Evolutionary conservation across 2,888 invertebrate species (phyloP).

Genomic region (Scaptomyza tumidula): DNA sequence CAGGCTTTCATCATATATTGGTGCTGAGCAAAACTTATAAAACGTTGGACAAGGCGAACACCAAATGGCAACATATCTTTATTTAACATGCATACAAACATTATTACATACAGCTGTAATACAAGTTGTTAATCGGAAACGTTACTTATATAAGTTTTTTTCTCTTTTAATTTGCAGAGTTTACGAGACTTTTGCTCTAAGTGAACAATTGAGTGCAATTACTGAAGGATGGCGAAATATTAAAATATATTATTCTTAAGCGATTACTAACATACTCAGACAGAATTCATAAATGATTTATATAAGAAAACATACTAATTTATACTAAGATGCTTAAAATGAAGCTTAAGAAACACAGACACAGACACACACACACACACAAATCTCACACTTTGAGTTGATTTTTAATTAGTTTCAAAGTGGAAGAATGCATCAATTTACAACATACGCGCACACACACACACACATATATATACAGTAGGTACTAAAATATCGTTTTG

Average conservation of each 20-base stretch:
- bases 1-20: conserved; percentile 31
- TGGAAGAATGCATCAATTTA: conserved; percentile 8
- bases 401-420: conserved; percentile 8
- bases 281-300: conserved; percentile 66
- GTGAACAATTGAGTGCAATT: conserved; percentile 31
- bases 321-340: conserved; percentile 29
- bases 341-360: conserved; percentile 35
- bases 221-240: conserved; percentile 34
- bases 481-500: conserved; percentile 63
- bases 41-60: background rate
- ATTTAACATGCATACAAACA: background rate
- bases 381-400: conserved; percentile 42
- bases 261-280: conserved; percentile 74
- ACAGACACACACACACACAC: conserved; percentile 26
- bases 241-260: conserved; percentile 52
- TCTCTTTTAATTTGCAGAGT: conserved; percentile 68
- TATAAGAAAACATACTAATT: conserved; percentile 19
- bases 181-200: conserved; percentile 83
- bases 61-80: conserved; percentile 1
- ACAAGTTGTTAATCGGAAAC: background rate
- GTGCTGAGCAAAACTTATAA: conserved; percentile 21
- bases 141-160: background rate
- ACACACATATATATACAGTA: conserved; percentile 41
- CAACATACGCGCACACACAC: conserved; percentile 4
- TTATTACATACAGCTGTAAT: background rate